Conservation (phyloP, 2,888 invertebrate species). For the Hirtodrosophila cameraria region DNA sequence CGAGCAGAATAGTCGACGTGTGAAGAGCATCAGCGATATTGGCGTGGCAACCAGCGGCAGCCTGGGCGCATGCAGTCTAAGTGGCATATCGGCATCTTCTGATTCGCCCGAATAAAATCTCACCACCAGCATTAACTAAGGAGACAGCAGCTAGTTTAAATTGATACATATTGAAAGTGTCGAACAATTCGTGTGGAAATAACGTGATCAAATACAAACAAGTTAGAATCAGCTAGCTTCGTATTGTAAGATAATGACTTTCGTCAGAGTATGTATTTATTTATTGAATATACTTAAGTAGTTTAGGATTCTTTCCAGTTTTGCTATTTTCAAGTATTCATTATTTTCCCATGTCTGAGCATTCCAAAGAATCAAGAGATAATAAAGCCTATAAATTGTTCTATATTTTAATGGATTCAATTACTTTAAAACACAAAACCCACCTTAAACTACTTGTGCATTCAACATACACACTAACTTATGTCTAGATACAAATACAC, state of each 20-base stretch:
- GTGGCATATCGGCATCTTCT: constrained; percentile 75
- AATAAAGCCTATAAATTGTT: constrained; percentile 30
- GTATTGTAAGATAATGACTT: too few relatives aligned
- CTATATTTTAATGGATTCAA: constrained; percentile 43
- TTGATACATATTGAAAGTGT: too few relatives aligned
- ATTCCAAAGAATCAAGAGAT: constrained; percentile 33
- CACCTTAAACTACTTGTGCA: constrained; percentile 55
- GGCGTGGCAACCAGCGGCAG: constrained; percentile 78
- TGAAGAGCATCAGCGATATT: constrained; percentile 84
- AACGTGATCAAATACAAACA: too few relatives aligned
- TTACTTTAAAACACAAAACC: constrained; percentile 53
- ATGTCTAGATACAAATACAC: constrained; percentile 37
- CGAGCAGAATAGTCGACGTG: constrained; percentile 83
- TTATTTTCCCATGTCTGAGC: constrained; percentile 10
- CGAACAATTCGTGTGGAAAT: too few relatives aligned
- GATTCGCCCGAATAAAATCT: constrained; percentile 79
- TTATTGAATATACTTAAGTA: too few relatives aligned
- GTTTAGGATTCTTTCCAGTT: not conserved
- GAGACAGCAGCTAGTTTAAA: too few relatives aligned
- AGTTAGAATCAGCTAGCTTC: not conserved
- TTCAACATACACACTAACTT: constrained; percentile 51
- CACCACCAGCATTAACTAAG: too few relatives aligned
- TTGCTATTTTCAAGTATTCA: not conserved
- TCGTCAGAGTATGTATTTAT: too few relatives aligned
- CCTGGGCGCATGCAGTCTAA: constrained; percentile 63